Percentiles rank a stretch among this genome's conserved stretches.
Evolutionary conservation across 2,113 vertebrate genomes (phyloP).

Genomic region (Galemys pyrenaicus): DNA sequence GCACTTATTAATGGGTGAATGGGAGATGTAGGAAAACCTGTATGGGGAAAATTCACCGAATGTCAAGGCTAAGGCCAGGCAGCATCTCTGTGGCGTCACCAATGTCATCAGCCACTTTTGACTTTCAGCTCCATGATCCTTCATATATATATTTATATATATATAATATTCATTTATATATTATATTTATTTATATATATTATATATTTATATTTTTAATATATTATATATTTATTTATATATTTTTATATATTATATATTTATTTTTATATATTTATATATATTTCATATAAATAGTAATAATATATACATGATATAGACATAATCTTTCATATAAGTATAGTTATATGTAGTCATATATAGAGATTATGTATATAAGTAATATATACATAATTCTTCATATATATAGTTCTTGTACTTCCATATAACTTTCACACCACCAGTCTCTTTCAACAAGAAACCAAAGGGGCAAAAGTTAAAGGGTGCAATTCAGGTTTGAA

Average conservation of each 20-base stretch:
- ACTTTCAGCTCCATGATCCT: background rate
- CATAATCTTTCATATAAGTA: too few species aligned
- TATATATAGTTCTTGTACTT: background rate
- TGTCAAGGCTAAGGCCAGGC: background rate
- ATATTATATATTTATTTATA: too few species aligned
- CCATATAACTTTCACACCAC: background rate
- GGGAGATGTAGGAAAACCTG: background rate
- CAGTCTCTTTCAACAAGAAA: background rate
- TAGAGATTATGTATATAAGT: too few species aligned
- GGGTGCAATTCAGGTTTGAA: background rate
- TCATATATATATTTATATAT: background rate
- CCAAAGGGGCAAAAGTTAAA: background rate
- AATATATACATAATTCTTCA: background rate
- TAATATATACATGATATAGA: too few species aligned
- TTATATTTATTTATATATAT: too few species aligned
- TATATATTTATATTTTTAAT: too few species aligned
- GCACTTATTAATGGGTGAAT: background rate
- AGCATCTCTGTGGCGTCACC: background rate
- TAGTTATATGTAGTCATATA: too few species aligned
- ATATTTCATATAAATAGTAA: too few species aligned
- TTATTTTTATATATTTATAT: too few species aligned
- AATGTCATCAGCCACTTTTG: background rate
- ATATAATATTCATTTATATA: too few species aligned
- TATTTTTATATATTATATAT: too few species aligned
- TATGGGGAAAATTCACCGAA: background rate